Conservation (phyloP, 2,797 vertebrate species). For the Toxotes lorentzi region DNA sequence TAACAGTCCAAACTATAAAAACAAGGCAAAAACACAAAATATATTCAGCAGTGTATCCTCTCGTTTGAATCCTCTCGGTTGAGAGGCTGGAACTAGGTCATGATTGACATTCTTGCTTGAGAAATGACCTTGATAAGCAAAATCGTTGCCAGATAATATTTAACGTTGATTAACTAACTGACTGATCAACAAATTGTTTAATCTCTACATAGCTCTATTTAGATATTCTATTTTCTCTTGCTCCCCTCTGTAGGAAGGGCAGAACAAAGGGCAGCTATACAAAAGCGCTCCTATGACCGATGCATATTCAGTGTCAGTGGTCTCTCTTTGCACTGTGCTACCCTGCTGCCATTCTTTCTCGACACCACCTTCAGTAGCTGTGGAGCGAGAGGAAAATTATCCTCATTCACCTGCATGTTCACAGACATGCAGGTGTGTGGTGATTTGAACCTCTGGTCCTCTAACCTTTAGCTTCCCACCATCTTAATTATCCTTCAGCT, state of each 20-base stretch:
- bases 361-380: conserved; percentile 25
- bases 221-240: conserved; percentile 29
- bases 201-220: conserved; percentile 4
- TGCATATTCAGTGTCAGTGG: conserved; percentile 56
- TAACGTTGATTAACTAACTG: neutral
- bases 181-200: conserved; percentile 19
- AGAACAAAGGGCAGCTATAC: conserved; percentile 50
- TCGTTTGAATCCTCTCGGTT: neutral
- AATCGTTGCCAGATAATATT: neutral
- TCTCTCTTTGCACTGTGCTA: conserved; percentile 22
- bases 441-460: conserved; percentile 46
- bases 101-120: neutral
- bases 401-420: conserved; percentile 47
- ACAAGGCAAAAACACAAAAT: no score
- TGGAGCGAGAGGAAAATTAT: conserved; percentile 30
- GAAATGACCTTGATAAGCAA: neutral
- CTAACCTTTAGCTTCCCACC: conserved; percentile 56
- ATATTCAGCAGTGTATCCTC: neutral
- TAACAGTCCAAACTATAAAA: neutral
- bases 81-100: neutral
- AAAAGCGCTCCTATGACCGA: conserved; percentile 43
- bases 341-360: conserved; percentile 28
- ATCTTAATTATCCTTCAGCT: conserved; percentile 41
- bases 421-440: conserved; percentile 35
- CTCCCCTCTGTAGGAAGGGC: conserved; percentile 18